These are phyloP conservation scores for Cataglyphis rosenhaueri DNA, from an alignment of 2,888 invertebrate species.

Conservation along the genomic window DNA sequence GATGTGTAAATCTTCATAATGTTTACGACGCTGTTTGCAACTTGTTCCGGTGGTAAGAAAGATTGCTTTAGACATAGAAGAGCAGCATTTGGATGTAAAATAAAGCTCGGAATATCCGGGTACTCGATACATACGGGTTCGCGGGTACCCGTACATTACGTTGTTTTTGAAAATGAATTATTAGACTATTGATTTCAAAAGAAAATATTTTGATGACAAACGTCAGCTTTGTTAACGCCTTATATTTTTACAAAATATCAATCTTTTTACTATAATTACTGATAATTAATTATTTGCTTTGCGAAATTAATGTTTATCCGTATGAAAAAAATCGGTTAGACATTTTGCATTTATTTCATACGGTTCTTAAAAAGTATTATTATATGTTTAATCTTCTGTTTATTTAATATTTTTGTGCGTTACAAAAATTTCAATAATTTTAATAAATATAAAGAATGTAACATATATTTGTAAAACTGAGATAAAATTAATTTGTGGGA, in stretches of 20 bases:
- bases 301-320: not conserved
- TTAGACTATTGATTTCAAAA: not conserved
- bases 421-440: not conserved
- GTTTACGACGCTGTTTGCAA: slow-evolving; percentile 44
- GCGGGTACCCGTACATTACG: not conserved
- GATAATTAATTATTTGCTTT: not conserved
- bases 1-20: slow-evolving; percentile 51
- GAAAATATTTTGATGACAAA: not conserved
- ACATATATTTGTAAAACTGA: not conserved
- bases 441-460: not conserved
- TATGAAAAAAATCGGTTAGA: not conserved
- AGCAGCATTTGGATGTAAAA: not conserved
- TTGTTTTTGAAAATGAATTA: not conserved
- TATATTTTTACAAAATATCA: not conserved
- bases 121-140: not conserved
- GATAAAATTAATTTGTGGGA: slow-evolving; percentile 2
- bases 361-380: not conserved
- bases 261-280: not conserved
- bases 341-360: too few relatives aligned
- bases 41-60: slow-evolving; percentile 21
- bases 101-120: not conserved
- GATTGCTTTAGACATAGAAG: not conserved
- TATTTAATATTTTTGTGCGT: not conserved
- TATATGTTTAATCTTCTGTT: not conserved
- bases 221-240: not conserved